Base-by-base conservation (phyloP, 92 coral and sea anemone genomes). In the Zoanthus solanderi region DNA sequence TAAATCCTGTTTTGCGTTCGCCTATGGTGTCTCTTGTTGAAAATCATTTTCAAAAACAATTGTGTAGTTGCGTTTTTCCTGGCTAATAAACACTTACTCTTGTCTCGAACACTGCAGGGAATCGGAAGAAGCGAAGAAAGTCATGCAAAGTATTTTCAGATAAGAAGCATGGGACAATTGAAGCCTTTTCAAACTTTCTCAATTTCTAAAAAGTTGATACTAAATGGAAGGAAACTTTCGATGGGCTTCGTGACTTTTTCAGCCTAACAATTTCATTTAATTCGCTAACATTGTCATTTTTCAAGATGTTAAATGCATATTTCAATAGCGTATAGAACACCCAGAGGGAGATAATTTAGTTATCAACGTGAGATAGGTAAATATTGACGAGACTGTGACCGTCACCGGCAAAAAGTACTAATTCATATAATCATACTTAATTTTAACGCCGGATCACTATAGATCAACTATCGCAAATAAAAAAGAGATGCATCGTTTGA, bases 331-430 rank as follows among this genome's bases (percentile, higher is more conserved):
- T 30, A 10, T 46, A 52, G 30, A 28, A 56, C 67, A 28, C 82
- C 9, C 82, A 77, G 82, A 23, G 67, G 82, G 82, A 77, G 82
- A 77, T 54, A 56, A 53, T 77, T 77, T 30, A 53, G 67, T 15
- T 13, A 77, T 77, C 82, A 56, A 30, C 3, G 29, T 7, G 44
- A 14, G 46, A 77, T 54, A 9, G 37, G 47, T 53, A 77, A 77
- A 77, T 31, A 50, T 56, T 30, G 58, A 34, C 82, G 32, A 77
- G 47, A 34, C 32, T 7, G 12, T 11, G 82, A 31, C 23, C 75
- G 7, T 69, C 46, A 69, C 42, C 42, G 42, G 42, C 42, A 37
- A 37, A 37, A 37, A 2, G 42, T 4, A 37, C 42, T 37, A 37
- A 37, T 37, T 37, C 42, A 37, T 37, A 37, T 37, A 37, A 31